Conservation (phyloP, 2,797 vertebrate genomes). For the Clarias pachynema region DNA sequence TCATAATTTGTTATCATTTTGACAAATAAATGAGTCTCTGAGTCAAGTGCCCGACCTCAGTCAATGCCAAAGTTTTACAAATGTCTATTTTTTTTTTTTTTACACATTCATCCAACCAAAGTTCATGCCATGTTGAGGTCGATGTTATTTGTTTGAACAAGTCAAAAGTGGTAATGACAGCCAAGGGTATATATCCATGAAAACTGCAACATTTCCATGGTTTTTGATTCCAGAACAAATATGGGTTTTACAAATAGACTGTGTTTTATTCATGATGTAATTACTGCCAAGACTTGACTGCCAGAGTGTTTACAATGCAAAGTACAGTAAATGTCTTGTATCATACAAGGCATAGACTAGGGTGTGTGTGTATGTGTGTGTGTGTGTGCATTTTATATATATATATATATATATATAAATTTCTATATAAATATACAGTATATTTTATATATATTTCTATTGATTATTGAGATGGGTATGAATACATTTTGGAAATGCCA, state of each 20-base stretch:
- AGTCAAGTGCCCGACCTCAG: slow-evolving; percentile 1
- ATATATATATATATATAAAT: no score
- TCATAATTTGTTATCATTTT: background rate
- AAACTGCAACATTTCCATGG: slow-evolving; percentile 31
- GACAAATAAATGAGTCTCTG: background rate
- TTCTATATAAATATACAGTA: no score
- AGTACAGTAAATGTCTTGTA: background rate
- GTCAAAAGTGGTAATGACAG: slow-evolving; percentile 36
- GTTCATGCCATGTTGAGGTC: slow-evolving; percentile 12
- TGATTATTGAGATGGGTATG: no score
- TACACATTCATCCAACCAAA: slow-evolving; percentile 5
- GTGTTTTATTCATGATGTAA: slow-evolving; percentile 45
- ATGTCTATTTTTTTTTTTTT: background rate
- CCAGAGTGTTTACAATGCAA: background rate
- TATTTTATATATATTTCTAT: no score
- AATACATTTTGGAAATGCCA: no score
- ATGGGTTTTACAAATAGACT: slow-evolving; percentile 28
- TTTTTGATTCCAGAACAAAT: slow-evolving; percentile 24
- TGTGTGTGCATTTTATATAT: no score
- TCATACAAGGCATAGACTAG: background rate
- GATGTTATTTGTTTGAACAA: slow-evolving; percentile 44
- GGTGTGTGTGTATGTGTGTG: no score
- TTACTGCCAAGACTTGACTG: slow-evolving; percentile 19
- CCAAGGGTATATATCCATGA: background rate
- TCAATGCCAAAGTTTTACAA: background rate